Percentiles rank a stretch among this genome's conserved stretches.
phyloP scores from a whole-genome alignment of 2,797 vertebrate species.

The Semotilus atromaculatus region DNA sequence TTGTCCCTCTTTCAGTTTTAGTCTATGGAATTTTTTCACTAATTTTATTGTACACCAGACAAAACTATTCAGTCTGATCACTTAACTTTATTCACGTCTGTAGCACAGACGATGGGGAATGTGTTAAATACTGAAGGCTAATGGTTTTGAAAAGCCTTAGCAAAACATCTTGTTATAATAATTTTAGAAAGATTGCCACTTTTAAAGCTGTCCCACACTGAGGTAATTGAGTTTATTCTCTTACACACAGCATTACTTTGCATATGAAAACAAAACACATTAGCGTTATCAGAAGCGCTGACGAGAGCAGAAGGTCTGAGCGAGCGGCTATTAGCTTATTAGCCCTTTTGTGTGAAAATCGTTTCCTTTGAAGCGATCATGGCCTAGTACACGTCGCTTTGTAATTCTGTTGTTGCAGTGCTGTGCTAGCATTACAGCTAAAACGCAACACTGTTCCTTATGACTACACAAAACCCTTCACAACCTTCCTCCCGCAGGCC shows the following conservation, averaged over 20 bases:
- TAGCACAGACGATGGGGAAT: neutral
- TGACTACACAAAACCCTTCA: neutral
- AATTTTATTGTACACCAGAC: neutral
- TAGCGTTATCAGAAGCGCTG: conserved; percentile 37
- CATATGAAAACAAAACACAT: conserved; percentile 52
- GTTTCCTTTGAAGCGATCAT: conserved; percentile 37
- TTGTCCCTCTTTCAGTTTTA: neutral
- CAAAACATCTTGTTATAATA: conserved; percentile 20
- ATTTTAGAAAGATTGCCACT: conserved; percentile 24
- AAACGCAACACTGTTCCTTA: conserved; percentile 1
- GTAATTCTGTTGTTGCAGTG: conserved; percentile 37
- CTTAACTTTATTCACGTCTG: neutral
- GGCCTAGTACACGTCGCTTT: conserved; percentile 24
- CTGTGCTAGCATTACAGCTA: conserved; percentile 6
- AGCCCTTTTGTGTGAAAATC: conserved; percentile 46
- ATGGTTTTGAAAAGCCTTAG: conserved; percentile 20
- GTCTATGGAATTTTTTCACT: neutral
- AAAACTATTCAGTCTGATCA: neutral
- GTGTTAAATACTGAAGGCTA: neutral
- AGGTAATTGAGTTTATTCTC: conserved; percentile 46
- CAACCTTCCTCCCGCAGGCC: neutral
- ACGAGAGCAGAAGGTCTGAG: conserved; percentile 43
- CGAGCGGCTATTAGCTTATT: conserved; percentile 43
- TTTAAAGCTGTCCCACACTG: conserved; percentile 36
- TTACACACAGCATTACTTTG: conserved; percentile 32